These are phyloP conservation scores for Ceratosolen solmsi DNA, from an alignment of 1,140 invertebrate genomes.

Conservation along the genomic window DNA sequence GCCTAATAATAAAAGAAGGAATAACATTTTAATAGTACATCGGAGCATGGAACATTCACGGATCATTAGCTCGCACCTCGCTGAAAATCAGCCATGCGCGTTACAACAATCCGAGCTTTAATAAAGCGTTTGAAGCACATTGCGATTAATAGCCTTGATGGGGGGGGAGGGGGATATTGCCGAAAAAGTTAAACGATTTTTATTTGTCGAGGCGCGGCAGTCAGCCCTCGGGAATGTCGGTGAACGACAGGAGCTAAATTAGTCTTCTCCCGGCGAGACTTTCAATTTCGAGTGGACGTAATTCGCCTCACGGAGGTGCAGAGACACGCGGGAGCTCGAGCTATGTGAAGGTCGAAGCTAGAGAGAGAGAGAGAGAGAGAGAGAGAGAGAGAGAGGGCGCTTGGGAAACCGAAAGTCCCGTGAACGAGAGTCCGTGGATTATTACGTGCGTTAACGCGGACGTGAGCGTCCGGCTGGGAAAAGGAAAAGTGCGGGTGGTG, in stretches of 20 bases:
- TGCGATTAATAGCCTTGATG: no score
- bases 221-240: not conserved
- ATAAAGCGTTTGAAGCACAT: no score
- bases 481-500: not conserved
- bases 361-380: no score
- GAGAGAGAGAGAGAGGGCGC: no score
- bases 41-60: no score
- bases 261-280: conserved; percentile 45
- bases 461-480: not conserved
- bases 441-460: not conserved
- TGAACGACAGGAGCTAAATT: conserved; percentile 54
- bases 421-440: not conserved
- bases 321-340: not conserved
- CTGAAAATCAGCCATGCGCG: no score
- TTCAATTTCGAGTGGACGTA: conserved; percentile 18
- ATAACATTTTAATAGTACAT: no score
- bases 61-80: no score
- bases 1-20: no score
- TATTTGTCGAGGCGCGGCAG: not conserved
- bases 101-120: no score
- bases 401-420: conserved; percentile 41
- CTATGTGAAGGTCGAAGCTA: not conserved
- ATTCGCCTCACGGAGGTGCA: not conserved
- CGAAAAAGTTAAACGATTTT: conserved; percentile 1
- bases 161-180: no score